Conservation (phyloP, 64 coral and sea anemone species). For the Montipora cactus region DNA sequence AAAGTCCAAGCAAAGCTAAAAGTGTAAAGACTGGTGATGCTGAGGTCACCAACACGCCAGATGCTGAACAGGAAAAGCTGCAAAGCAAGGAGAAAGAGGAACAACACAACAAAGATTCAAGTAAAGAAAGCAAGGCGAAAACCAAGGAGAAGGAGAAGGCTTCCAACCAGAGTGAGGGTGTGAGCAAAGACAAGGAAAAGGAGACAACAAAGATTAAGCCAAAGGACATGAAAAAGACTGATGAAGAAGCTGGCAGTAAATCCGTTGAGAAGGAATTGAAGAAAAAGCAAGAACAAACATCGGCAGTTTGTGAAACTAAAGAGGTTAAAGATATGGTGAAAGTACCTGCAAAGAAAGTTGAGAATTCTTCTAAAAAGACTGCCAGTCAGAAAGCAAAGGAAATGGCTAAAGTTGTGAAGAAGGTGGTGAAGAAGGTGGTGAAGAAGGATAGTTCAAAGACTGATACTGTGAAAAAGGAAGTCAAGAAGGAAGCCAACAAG, state of each 20-base stretch:
- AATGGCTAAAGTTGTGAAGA: conserved; percentile 31
- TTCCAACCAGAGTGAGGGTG: conserved; percentile 36
- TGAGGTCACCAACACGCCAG: conserved; percentile 77
- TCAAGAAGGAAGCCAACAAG: conserved; percentile 26
- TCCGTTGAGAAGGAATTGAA: conserved; percentile 14
- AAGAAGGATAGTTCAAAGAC: not conserved
- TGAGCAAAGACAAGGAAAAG: conserved; percentile 68
- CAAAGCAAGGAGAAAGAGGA: conserved; percentile 64
- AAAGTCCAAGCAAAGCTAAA: conserved; percentile 18
- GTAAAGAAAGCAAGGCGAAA: conserved; percentile 61
- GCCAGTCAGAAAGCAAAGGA: conserved; percentile 25
- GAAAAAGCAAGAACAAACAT: conserved; percentile 35
- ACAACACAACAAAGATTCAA: conserved; percentile 22
- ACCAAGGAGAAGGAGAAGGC: conserved; percentile 55
- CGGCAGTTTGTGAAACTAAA: conserved; percentile 27
- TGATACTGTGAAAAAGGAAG: conserved; percentile 55
- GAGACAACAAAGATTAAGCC: conserved; percentile 34
- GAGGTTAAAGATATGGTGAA: conserved; percentile 33
- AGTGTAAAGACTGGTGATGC: conserved; percentile 47
- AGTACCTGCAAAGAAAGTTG: conserved; percentile 25
- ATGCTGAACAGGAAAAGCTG: conserved; percentile 63
- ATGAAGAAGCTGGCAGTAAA: conserved; percentile 9
- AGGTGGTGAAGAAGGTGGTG: not conserved
- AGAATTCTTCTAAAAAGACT: conserved; percentile 29
- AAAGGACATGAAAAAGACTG: conserved; percentile 9